Base-by-base conservation (phyloP, 1,140 invertebrate species). In the Bombyx mandarina region DNA sequence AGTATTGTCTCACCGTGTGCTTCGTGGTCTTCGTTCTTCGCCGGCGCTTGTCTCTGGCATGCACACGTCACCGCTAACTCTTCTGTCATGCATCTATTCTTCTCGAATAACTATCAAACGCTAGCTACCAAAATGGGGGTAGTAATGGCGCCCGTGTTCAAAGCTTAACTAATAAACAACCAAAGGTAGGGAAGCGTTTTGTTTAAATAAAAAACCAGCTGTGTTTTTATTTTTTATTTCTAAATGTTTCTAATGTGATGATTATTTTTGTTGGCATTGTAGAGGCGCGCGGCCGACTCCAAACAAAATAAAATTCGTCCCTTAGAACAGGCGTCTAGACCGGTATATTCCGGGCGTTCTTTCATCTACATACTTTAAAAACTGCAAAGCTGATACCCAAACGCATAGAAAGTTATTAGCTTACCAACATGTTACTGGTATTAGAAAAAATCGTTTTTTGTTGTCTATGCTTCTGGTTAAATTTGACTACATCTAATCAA, bases 131-230 rank as follows among this genome's bases (percentile, higher is more conserved):
- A 68, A 64, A 64, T 73, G 8, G 44, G 61, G 65, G 66, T 67
- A 60, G 46, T 57, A 68, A 64, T 83, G 77, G 73, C 78, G 66
- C 77, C 78, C 80, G 75, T 77, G 68, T 58, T 72, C 58, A 59
- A 81, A 79, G 77, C 80, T 63, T 57, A 49, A 61, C 77, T 75
- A 73, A 69, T 57, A 69, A 69, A 72, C 61, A 57, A 67, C 79
- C 73, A 62, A 63, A 69, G 64, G 67, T 69, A 57, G 44, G 59
- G 55, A 57, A 66, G 69, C 51, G 45, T 65, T 52, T 60, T 48
- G 69, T 62, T 71, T 76, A 85, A 86, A 83, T 86, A 75, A 86
- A 86, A 86, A 75, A 83, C 70, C 82, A 66, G 77, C 82, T 83
- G 80, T 83, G 79, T 86, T 79, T 77, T 79, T 85, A 77, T 83